Base-by-base conservation (phyloP, 2,113 vertebrate species). In the Pholis gunnellus region DNA sequence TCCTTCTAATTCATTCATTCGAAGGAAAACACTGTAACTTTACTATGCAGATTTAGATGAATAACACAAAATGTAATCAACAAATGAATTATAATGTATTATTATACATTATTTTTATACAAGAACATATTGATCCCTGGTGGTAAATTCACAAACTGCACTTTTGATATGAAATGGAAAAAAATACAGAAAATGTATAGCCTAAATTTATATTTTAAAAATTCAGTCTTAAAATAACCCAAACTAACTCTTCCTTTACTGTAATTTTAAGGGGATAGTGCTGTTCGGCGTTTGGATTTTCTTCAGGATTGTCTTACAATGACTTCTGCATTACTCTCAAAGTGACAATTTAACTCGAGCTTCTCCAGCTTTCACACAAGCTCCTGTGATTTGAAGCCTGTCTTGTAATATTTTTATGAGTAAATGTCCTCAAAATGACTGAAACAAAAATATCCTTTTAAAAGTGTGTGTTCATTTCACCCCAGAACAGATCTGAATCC, bases 361-460 rank as follows among this genome's bases (percentile, higher is more conserved):
- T 22, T 59, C 63, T 68, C 79, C 6, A 9, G 17, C 64, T n/a
- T 14, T 44, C 56, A 31, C 20, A 73, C 75, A 25, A 31, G 65
- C 63, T 31, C 10, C 29, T 14, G 57, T 54, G 36, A 65, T 64
- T 27, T 48, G 2, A 11, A 63, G 63, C 48, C 6, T 50, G 56
- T 20, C 59, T 36, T 70, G 50, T 46, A 46, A 57, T 20, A 18
- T 36, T 25, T 83, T 69, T 13, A 75, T 60, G 27, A 70, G 69
- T 25, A 14, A 54, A 46, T 5, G n/a, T 54, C 52, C 18, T 48
- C 20, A 36, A 57, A 48, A 34, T 54, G 52, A 78, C 4, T 29
- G 22, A 64, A 70, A 70, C 38, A 29, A 48, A 48, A 31, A n/a
- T n/a, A 31, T 63, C 20, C 22, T 15, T 68, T 48, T 20, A 52